phyloP scores from a whole-genome alignment of 2,888 invertebrate species.

The Anoncus sp. region DNA sequence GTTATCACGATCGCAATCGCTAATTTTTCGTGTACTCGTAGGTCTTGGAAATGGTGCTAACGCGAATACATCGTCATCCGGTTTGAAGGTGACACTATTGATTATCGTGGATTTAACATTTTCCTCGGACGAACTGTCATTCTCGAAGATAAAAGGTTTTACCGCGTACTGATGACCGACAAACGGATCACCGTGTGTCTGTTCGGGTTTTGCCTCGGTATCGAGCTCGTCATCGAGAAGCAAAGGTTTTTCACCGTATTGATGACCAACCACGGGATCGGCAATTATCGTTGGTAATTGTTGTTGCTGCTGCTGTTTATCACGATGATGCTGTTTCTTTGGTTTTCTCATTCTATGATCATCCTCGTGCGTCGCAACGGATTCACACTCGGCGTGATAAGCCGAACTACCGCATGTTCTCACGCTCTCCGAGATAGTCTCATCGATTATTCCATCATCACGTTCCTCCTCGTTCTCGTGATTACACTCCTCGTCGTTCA shows the following conservation, averaged over 20 bases:
- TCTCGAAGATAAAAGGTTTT: constrained; percentile 88
- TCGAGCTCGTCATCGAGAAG: constrained; percentile 92
- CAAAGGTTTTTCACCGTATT: constrained; percentile 90
- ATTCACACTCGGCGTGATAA: constrained; percentile 90
- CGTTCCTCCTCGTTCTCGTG: constrained; percentile 79
- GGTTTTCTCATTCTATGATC: constrained; percentile 84
- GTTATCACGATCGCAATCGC: constrained; percentile 67
- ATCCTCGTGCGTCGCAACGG: constrained; percentile 87
- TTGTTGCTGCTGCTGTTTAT: too few relatives aligned
- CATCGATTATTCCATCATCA: constrained; percentile 81
- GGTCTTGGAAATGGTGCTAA: constrained; percentile 87
- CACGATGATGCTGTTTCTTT: constrained; percentile 79
- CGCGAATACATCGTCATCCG: constrained; percentile 87
- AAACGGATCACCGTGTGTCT: constrained; percentile 84
- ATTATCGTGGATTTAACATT: constrained; percentile 60
- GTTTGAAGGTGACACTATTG: constrained; percentile 72
- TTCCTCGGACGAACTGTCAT: constrained; percentile 74
- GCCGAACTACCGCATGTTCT: constrained; percentile 89
- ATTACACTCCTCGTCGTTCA: constrained; percentile 81
- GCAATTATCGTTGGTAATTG: constrained; percentile 74
- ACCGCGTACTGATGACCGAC: constrained; percentile 90
- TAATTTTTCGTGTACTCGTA: constrained; percentile 72
- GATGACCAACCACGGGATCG: constrained; percentile 88
- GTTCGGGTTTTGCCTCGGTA: constrained; percentile 83
- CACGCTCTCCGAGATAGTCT: constrained; percentile 87